Evolutionary conservation across 2,113 vertebrate species (phyloP), one percentile per base, ranked within the genome.

Genomic region (Apteryx owenii): DNA sequence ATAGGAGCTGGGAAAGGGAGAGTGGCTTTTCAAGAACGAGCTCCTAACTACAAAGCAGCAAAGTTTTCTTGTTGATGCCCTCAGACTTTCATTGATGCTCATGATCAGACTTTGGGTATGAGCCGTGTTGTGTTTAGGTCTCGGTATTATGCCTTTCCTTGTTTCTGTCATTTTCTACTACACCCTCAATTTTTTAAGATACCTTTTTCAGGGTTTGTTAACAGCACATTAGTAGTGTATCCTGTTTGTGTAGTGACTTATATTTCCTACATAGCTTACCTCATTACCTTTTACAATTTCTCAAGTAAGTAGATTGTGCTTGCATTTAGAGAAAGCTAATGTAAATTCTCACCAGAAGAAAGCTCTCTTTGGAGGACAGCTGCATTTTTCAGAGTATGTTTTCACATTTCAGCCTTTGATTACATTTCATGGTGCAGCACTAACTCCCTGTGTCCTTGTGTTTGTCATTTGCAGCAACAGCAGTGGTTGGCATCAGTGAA

Each of bases 401-500:
- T 89, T 90, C 82, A 61, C 10, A 38, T 78, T 90, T 91, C 46
- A 88, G 68, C 60, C 8, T 91, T 89, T 75, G 60, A 84, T 96
- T 93, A 28, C 62, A 28, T 82, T 89, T 93, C 78, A 51, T 2
- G 53, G 78, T 87, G 60, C 40, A 90, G 56, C 78, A 64, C n/a
- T 85, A 78, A 84, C 53, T 25, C 69, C 61, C 1, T 65, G 86
- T 72, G 21, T 71, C 72, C 72, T 64, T 76, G 20, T 68, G 18
- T 84, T 86, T 88, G 88, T 85, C 48, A 51, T 87, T 90, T 95
- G 72, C 70, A 28, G 70, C 62, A 51, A 42, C 38, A 42, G 51
- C 40, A 72, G 58, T 60, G 68, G 31, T 48, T 96, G 93, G n/a
- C 83, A 81, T 60, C 40, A 51, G n/a, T 91, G 84, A 96, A 96